phyloP scores from a whole-genome alignment of 1,140 invertebrate species.

The Apolygus lucorum region DNA sequence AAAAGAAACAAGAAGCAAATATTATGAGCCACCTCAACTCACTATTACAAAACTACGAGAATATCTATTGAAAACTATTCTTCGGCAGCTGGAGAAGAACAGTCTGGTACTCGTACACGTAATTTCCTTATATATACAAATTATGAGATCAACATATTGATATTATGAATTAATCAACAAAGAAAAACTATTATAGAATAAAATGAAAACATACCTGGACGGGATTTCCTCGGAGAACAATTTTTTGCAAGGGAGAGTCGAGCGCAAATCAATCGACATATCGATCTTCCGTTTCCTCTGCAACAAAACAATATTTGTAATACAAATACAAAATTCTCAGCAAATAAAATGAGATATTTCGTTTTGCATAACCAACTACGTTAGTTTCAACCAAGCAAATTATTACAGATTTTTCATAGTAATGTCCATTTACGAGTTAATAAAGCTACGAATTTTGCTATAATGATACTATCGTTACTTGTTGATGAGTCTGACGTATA shows the following conservation, averaged over 20 bases:
- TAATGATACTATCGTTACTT: background rate
- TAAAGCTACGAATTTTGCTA: too few species aligned
- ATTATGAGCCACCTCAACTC: too few species aligned
- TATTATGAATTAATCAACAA: background rate
- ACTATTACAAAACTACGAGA: background rate
- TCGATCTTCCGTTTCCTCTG: slow-evolving; percentile 42
- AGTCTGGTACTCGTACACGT: slow-evolving; percentile 4
- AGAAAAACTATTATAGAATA: background rate
- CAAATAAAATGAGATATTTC: background rate
- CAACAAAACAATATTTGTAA: slow-evolving; percentile 27
- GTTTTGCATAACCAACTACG: background rate
- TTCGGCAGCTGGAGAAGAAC: background rate
- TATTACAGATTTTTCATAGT: too few species aligned
- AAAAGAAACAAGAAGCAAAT: too few species aligned
- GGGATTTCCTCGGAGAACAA: slow-evolving; percentile 37
- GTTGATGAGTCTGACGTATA: background rate
- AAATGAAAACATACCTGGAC: slow-evolving; percentile 19
- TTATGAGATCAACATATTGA: background rate
- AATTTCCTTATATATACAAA: background rate
- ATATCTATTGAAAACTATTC: background rate
- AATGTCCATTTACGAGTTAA: too few species aligned
- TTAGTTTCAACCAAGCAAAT: background rate
- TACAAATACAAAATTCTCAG: background rate
- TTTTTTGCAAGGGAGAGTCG: slow-evolving; percentile 42
- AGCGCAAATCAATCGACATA: slow-evolving; percentile 40